Conservation (phyloP, 2,113 vertebrate genomes). For the Gambusia holbrooki region DNA sequence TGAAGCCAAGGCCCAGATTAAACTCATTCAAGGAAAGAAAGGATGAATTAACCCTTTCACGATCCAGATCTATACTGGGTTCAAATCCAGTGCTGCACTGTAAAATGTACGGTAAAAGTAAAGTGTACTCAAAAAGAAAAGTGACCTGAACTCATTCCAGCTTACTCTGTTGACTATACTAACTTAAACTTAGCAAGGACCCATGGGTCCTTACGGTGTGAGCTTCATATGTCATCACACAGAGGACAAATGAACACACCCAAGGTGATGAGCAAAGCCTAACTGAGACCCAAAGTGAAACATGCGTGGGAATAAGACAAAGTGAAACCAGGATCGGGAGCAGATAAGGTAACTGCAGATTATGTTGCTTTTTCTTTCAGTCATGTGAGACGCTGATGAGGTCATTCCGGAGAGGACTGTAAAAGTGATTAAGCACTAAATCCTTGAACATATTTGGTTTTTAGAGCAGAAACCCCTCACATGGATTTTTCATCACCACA, state of each 20-base stretch:
- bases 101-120: no score
- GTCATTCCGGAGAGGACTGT: neutral
- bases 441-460: neutral
- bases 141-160: no score
- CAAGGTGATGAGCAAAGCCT: no score
- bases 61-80: neutral
- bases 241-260: no score
- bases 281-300: neutral
- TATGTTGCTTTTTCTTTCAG: neutral
- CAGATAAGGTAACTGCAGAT: neutral
- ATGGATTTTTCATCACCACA: neutral
- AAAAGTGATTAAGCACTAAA: neutral
- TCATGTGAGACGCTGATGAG: neutral
- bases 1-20: neutral
- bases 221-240: no score
- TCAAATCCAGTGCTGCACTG: no score
- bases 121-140: no score
- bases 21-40: neutral
- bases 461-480: neutral
- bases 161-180: no score
- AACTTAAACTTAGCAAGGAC: no score
- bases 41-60: neutral
- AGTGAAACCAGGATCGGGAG: neutral
- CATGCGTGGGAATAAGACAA: neutral
- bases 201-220: no score